Evolutionary conservation across 2,797 vertebrate genomes (phyloP).

Genomic region (Rhinatrema bivittatum): DNA sequence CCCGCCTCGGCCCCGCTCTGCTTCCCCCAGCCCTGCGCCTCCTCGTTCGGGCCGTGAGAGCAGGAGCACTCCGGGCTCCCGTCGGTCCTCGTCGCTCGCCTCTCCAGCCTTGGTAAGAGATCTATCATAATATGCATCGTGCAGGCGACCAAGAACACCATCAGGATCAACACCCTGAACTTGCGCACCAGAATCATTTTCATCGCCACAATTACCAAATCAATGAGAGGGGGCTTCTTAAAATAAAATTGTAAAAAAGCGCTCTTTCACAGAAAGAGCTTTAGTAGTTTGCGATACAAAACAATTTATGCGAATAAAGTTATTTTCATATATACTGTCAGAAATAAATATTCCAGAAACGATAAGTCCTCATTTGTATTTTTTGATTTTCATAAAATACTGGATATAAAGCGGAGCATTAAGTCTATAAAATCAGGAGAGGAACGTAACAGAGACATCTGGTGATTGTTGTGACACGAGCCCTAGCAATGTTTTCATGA

Average conservation of each 20-base stretch:
- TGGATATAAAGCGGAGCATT: not conserved
- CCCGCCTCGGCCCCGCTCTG: constrained; percentile 53
- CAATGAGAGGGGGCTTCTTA: not conserved
- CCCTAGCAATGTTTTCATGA: constrained; percentile 10
- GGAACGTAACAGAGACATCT: constrained; percentile 28
- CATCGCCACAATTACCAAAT: constrained; percentile 36
- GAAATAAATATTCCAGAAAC: constrained; percentile 18
- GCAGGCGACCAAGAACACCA: constrained; percentile 85
- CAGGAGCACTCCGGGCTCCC: constrained; percentile 71
- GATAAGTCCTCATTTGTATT: constrained; percentile 30
- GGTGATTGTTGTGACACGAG: constrained; percentile 11
- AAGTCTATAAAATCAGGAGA: constrained; percentile 19
- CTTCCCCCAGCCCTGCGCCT: constrained; percentile 66
- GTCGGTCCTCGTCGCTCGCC: constrained; percentile 48
- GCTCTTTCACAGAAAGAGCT: constrained; percentile 25
- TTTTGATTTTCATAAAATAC: constrained; percentile 26
- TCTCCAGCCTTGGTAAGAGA: constrained; percentile 83
- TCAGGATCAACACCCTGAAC: constrained; percentile 84
- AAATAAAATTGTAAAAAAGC: constrained; percentile 6
- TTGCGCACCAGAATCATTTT: constrained; percentile 88
- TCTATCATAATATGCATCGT: constrained; percentile 93
- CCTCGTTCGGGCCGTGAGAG: constrained; percentile 63
- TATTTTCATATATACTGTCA: constrained; percentile 30
- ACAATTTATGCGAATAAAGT: constrained; percentile 36
- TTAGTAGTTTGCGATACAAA: constrained; percentile 3